Conservation (phyloP, 1,140 invertebrate species). For the Radopholus similis region DNA sequence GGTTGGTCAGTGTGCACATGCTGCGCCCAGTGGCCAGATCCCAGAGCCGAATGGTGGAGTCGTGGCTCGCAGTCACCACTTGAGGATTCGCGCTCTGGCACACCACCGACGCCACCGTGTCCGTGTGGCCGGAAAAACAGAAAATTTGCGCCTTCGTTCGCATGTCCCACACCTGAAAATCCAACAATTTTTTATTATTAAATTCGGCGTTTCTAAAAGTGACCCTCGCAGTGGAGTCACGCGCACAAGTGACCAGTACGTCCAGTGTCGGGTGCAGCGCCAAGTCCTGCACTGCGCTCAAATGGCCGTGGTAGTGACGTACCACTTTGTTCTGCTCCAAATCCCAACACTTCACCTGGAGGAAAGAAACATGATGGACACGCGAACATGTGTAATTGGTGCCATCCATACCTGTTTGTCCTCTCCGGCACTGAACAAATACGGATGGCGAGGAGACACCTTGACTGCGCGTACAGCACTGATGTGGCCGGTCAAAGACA, state of each 20-base stretch:
- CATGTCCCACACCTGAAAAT: conserved; percentile 80
- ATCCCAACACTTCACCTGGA: conserved; percentile 93
- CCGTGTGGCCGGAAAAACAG: conserved; percentile 89
- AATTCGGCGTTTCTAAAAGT: neutral
- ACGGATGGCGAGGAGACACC: conserved; percentile 88
- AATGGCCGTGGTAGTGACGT: conserved; percentile 95
- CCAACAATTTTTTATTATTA: conserved; percentile 13
- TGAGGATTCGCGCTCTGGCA: conserved; percentile 87
- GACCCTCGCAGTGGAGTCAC: conserved; percentile 89
- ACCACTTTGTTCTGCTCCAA: conserved; percentile 98
- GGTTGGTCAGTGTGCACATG: conserved; percentile 89
- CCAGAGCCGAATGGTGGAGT: conserved; percentile 82
- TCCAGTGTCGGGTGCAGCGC: conserved; percentile 92
- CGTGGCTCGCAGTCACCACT: conserved; percentile 71
- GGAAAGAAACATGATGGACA: neutral
- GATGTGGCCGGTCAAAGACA: conserved; percentile 96
- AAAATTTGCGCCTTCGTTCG: conserved; percentile 96
- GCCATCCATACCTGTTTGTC: conserved; percentile 77
- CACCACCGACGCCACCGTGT: conserved; percentile 88
- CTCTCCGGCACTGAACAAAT: conserved; percentile 96
- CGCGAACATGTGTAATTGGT: no score
- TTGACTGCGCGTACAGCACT: conserved; percentile 90
- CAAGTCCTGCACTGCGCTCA: conserved; percentile 90
- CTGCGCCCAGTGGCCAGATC: conserved; percentile 93
- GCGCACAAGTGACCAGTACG: conserved; percentile 83